Evolutionary conservation across 2,113 vertebrate species (phyloP).

Genomic region (Lepisosteus oculatus): DNA sequence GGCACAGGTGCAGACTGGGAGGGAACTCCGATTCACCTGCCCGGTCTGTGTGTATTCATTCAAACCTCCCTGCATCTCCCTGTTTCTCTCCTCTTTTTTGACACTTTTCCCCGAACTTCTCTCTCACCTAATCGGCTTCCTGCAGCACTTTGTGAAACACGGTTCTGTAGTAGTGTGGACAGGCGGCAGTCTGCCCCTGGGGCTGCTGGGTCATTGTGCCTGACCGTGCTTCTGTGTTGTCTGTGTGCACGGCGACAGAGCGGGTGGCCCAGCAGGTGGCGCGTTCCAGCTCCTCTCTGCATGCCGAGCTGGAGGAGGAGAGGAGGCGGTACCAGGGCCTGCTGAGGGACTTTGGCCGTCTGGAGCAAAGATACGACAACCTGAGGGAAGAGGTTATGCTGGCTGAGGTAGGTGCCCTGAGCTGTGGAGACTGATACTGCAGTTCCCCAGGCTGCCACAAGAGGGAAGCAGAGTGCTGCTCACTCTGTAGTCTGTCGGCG

Average conservation of each 20-base stretch:
- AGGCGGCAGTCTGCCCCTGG: no score
- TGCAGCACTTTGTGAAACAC: no score
- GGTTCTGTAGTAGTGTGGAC: no score
- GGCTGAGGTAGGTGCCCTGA: slow-evolving; percentile 52
- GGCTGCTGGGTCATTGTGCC: no score
- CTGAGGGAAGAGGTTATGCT: slow-evolving; percentile 63
- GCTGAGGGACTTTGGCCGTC: slow-evolving; percentile 63
- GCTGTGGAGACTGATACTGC: no score
- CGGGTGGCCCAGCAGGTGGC: slow-evolving; percentile 31
- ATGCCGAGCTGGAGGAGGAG: slow-evolving; percentile 67
- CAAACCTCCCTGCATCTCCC: no score
- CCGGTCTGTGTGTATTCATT: not conserved
- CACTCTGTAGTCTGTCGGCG: not conserved
- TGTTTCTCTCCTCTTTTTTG: not conserved
- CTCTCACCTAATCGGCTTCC: no score
- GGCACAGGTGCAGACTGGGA: no score
- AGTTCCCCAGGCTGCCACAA: not conserved
- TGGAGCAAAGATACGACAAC: slow-evolving; percentile 74
- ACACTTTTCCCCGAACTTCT: no score
- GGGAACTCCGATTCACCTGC: no score
- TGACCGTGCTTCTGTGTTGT: not conserved
- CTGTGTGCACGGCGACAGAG: slow-evolving; percentile 36
- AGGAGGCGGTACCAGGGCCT: slow-evolving; percentile 61
- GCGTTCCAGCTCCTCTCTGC: slow-evolving; percentile 38
- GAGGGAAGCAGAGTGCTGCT: not conserved